Evolutionary conservation across 1,140 invertebrate genomes (phyloP), one percentile per base, ranked within the genome.

Genomic region (Lithobius niger): DNA sequence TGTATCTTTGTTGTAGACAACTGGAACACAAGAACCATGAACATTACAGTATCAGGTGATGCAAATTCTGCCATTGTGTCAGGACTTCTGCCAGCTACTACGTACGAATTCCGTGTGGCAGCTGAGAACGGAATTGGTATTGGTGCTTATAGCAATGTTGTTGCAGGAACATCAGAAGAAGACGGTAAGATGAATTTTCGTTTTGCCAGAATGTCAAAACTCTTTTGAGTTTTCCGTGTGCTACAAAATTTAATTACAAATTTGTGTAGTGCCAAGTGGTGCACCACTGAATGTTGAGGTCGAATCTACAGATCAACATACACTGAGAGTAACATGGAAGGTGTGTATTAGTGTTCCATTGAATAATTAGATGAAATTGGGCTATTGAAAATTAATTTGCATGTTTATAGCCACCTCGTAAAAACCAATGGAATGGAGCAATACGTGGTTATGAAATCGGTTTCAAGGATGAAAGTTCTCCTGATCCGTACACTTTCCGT

Each of bases 101-200:
- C 86, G 1, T 97, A 97, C 66, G 86, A 94, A 63, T 79, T 96
- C 54, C 77, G 92, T 52, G 88, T 97, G 58, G 83, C 93, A 6
- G 94, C 91, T 58, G 88, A 94, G 72, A 97, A 97, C 67, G 86
- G 90, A 70, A 84, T 97, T 59, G 93, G 94, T 21, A 79, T 81
- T 0, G 91, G 90, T 1, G 83, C 89, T 64, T 88, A 91, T 0
- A 95, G 91, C 0, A 86, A 92, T 61, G 86, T 84, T 6, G 86
- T 97, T 0, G 88, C 86, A 0, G 92, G 95, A 58, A 89, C 90
- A 47, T 95, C 92, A 26, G 87, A 89, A 24, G 93, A 97, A 74
- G 92, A 97, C 81, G 78, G 79, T 79, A 70, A 63, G 22, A 36
- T 36, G 31, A n/a, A n/a, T 36, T 36, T n/a, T n/a, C n/a, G n/a